Evolutionary conservation across 1,140 invertebrate species (phyloP).

Genomic region (Whitmania pigra): DNA sequence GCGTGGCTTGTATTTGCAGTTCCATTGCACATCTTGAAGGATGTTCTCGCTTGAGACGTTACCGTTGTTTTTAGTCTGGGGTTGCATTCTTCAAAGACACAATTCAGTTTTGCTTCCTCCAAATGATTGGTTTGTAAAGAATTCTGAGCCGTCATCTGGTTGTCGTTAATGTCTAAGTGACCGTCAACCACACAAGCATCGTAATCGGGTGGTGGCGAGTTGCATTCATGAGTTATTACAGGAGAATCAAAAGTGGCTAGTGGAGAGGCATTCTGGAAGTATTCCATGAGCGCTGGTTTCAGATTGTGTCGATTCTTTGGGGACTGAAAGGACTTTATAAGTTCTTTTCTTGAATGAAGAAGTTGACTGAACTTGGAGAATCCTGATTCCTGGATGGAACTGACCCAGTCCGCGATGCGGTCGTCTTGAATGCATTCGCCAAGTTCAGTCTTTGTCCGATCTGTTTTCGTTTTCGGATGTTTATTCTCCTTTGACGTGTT

Average conservation of each 20-base stretch:
- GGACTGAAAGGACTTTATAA: conserved; percentile 5
- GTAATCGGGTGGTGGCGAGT: neutral
- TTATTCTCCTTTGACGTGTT: neutral
- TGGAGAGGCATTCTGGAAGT: conserved; percentile 3
- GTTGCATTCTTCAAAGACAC: too few relatives aligned
- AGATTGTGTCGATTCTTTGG: neutral
- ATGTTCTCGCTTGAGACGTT: neutral
- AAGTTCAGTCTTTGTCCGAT: neutral
- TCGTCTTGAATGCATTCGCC: neutral
- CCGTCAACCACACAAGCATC: neutral
- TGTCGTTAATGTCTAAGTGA: neutral
- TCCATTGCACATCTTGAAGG: neutral
- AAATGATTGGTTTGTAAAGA: neutral
- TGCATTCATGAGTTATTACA: neutral
- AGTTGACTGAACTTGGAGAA: conserved; percentile 12
- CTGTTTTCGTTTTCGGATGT: neutral
- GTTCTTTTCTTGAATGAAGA: conserved; percentile 16
- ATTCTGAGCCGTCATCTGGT: neutral
- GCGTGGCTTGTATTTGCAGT: neutral
- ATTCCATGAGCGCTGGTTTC: neutral
- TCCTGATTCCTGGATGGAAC: conserved; percentile 5
- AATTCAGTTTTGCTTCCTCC: neutral
- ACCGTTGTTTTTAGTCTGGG: neutral
- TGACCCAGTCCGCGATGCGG: conserved; percentile 12
- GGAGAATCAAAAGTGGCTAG: conserved; percentile 14